These are phyloP conservation scores for Leptogaster cylindrica DNA, from an alignment of 2,888 invertebrate genomes.

Conservation along the genomic window DNA sequence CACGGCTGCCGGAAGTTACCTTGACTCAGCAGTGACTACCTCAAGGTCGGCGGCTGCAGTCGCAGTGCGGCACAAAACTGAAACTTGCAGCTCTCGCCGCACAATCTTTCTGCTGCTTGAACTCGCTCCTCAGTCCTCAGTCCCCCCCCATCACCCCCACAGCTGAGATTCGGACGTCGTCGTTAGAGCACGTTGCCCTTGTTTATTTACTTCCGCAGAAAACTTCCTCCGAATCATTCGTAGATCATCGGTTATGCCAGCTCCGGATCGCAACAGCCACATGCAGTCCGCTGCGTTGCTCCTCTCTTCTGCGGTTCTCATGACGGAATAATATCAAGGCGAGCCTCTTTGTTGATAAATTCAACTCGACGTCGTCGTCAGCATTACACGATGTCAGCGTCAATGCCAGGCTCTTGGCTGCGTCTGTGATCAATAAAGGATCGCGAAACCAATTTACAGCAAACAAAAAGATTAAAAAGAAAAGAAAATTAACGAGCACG, in stretches of 20 bases:
- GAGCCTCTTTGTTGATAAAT: slow-evolving; percentile 45
- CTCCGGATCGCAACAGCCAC: not conserved
- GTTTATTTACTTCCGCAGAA: slow-evolving; percentile 9
- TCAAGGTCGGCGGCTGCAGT: slow-evolving; percentile 55
- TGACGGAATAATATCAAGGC: slow-evolving; percentile 46
- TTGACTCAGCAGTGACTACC: slow-evolving; percentile 61
- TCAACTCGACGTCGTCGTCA: not conserved
- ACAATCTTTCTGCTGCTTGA: not conserved
- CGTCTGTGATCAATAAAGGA: slow-evolving; percentile 19
- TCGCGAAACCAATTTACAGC: slow-evolving; percentile 9
- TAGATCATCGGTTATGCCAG: not conserved
- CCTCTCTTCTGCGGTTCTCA: slow-evolving; percentile 39
- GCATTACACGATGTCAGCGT: not conserved
- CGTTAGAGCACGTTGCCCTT: slow-evolving; percentile 18
- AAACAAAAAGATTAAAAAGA: too few species aligned
- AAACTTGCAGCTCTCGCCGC: not conserved
- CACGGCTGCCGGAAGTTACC: slow-evolving; percentile 61
- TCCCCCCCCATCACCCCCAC: not conserved
- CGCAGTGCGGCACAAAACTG: not conserved
- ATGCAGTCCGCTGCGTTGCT: slow-evolving; percentile 16
- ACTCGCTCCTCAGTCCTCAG: not conserved
- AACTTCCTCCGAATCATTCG: not conserved
- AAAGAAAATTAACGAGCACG: too few species aligned
- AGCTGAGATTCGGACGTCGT: too few species aligned
- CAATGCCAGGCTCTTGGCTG: slow-evolving; percentile 14